A percentile compares a stretch with the other conserved stretches of the same genome.
Evolutionary conservation across 2,113 vertebrate species (phyloP).

Genomic region (Sinosuthora webbiana): DNA sequence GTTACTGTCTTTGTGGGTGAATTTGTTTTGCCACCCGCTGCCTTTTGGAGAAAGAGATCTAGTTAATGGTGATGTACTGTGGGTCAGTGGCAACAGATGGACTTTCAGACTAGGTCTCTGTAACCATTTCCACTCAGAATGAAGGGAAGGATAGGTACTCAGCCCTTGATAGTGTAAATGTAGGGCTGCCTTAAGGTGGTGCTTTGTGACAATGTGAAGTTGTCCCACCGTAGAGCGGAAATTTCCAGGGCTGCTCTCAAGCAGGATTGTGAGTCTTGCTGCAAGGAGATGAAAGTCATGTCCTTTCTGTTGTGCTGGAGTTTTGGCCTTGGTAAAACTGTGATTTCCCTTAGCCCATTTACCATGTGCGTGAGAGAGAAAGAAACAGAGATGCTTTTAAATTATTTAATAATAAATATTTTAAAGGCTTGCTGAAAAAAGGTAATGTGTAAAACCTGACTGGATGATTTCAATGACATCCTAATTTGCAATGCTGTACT

Average conservation of each 20-base stretch:
- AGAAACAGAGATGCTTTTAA: not conserved
- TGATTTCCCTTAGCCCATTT: not conserved
- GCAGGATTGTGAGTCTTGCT: not conserved
- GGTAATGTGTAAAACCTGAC: not conserved
- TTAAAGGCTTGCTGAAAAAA: not conserved
- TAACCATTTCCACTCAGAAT: not conserved
- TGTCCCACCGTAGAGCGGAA: not conserved
- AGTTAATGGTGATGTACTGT: not conserved
- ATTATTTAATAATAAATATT: not conserved
- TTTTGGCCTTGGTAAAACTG: not conserved
- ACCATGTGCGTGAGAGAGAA: rapidly evolving
- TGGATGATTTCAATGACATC: not conserved
- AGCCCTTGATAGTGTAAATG: rapidly evolving
- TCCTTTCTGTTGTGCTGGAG: not conserved
- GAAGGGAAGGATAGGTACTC: not conserved
- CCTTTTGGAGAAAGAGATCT: not conserved
- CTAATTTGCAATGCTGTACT: rapidly evolving
- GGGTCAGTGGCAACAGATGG: not conserved
- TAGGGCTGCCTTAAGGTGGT: not conserved
- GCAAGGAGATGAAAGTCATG: not conserved
- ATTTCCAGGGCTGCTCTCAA: not conserved
- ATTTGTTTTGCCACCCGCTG: not conserved
- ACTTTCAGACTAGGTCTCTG: not conserved
- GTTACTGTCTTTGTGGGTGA: not conserved
- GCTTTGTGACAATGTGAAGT: not conserved